phyloP scores from a whole-genome alignment of 2,797 vertebrate genomes.

The Hoplostethus mediterraneus region DNA sequence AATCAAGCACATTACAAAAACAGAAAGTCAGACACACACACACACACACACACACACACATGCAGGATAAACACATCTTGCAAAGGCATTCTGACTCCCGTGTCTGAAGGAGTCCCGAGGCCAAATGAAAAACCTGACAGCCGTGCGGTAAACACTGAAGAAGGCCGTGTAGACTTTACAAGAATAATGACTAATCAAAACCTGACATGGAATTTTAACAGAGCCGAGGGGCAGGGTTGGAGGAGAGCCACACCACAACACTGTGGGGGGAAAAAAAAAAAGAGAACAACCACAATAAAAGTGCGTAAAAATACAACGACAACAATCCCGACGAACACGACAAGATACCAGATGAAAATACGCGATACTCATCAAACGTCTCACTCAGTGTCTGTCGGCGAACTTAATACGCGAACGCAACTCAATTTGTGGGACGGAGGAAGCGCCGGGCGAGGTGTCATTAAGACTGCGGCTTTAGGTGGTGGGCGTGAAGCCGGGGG shows the following conservation, averaged over 20 bases:
- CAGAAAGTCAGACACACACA: background rate
- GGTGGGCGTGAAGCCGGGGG: slow-evolving; percentile 32
- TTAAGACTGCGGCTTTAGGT: slow-evolving; percentile 37
- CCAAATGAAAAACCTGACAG: slow-evolving; percentile 38
- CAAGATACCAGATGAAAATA: slow-evolving; percentile 52
- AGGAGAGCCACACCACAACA: slow-evolving; percentile 55
- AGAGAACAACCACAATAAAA: slow-evolving; percentile 63
- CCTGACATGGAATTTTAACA: slow-evolving; percentile 28
- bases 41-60: background rate
- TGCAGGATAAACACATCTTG: slow-evolving; percentile 4
- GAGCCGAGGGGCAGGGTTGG: slow-evolving; percentile 37
- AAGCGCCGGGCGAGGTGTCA: slow-evolving; percentile 56
- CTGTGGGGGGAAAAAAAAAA: slow-evolving; percentile 24
- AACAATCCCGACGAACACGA: slow-evolving; percentile 50
- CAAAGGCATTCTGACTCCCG: background rate
- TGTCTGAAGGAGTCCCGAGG: slow-evolving; percentile 24
- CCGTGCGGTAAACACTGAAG: slow-evolving; percentile 33
- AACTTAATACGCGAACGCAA: slow-evolving; percentile 37
- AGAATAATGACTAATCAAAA: slow-evolving; percentile 56
- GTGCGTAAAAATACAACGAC: slow-evolving; percentile 45
- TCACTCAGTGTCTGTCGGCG: slow-evolving; percentile 42
- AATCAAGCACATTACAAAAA: background rate
- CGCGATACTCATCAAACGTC: slow-evolving; percentile 23
- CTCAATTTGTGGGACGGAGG: slow-evolving; percentile 62
- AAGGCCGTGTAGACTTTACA: slow-evolving; percentile 35